Evolutionary conservation across 2,797 vertebrate species (phyloP).

Genomic region (Prunella strophiata): DNA sequence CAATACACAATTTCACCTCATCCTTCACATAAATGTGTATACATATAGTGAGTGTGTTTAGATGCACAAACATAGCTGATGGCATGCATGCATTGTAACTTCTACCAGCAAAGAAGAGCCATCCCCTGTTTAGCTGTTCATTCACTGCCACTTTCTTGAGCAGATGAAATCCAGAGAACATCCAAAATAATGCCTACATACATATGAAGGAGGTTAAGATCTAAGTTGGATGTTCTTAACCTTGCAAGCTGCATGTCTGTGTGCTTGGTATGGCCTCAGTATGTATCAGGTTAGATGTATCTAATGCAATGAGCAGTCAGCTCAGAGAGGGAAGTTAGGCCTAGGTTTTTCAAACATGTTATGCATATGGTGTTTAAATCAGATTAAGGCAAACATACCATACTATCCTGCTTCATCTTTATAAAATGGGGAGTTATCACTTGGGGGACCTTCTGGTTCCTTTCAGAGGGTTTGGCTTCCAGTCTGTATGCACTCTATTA

Average conservation of each 20-base stretch:
- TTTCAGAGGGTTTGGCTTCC: not conserved
- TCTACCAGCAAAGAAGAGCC: not conserved
- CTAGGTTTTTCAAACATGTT: not conserved
- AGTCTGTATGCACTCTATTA: not conserved
- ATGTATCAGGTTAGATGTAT: not conserved
- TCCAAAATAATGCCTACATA: not conserved
- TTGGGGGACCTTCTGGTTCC: not conserved
- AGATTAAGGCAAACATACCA: not conserved
- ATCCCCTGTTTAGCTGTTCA: not conserved
- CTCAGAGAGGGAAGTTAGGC: not conserved
- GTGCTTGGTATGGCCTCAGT: not conserved
- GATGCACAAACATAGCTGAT: not conserved
- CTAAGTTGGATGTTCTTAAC: not conserved
- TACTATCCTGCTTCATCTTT: not conserved
- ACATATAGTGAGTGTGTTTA: not conserved
- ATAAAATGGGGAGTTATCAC: not conserved
- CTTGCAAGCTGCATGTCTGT: not conserved
- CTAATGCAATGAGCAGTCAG: rapidly evolving
- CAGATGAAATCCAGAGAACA: not conserved
- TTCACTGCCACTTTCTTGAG: not conserved
- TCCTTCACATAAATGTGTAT: not conserved
- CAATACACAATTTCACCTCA: not conserved
- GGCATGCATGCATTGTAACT: not conserved
- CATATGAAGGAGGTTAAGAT: not conserved
- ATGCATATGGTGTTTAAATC: not conserved